A percentile compares a stretch with the other conserved stretches of the same genome.
Conservation (phyloP, 2,888 invertebrate genomes). For the Plagodis dolabraria region DNA sequence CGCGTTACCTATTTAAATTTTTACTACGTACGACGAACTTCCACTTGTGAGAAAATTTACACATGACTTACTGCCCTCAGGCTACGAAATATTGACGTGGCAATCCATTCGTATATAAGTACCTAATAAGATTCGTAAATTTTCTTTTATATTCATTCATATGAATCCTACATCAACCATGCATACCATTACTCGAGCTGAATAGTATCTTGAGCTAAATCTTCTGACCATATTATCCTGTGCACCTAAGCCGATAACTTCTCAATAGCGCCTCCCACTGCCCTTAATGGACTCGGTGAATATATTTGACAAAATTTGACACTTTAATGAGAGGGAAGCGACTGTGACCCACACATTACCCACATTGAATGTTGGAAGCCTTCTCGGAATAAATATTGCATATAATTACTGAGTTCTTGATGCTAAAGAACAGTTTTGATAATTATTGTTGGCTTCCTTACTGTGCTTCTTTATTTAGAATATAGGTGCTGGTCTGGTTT, state of each 20-base stretch:
- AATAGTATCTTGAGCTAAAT: slow-evolving; percentile 33
- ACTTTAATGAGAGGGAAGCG: slow-evolving; percentile 65
- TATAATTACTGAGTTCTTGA: slow-evolving; percentile 11
- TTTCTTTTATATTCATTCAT: too few relatives aligned
- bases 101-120: too few relatives aligned
- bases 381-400: slow-evolving; percentile 26
- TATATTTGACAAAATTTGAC: slow-evolving; percentile 78
- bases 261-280: slow-evolving; percentile 63
- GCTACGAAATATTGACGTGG: too few relatives aligned
- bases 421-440: slow-evolving; percentile 12
- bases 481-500: neutral
- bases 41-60: too few relatives aligned
- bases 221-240: slow-evolving; percentile 32
- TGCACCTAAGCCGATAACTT: slow-evolving; percentile 49
- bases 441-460: slow-evolving; percentile 1
- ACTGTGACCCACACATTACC: slow-evolving; percentile 34
- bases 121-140: too few relatives aligned
- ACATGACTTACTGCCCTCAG: too few relatives aligned
- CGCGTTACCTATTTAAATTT: too few relatives aligned
- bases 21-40: too few relatives aligned
- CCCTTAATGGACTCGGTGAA: slow-evolving; percentile 68
- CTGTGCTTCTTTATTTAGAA: neutral
- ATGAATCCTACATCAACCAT: too few relatives aligned
- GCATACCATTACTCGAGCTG: too few relatives aligned
- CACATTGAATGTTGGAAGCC: slow-evolving; percentile 36